phyloP scores from a whole-genome alignment of 2,113 vertebrate genomes.

The Daubentonia madagascariensis region DNA sequence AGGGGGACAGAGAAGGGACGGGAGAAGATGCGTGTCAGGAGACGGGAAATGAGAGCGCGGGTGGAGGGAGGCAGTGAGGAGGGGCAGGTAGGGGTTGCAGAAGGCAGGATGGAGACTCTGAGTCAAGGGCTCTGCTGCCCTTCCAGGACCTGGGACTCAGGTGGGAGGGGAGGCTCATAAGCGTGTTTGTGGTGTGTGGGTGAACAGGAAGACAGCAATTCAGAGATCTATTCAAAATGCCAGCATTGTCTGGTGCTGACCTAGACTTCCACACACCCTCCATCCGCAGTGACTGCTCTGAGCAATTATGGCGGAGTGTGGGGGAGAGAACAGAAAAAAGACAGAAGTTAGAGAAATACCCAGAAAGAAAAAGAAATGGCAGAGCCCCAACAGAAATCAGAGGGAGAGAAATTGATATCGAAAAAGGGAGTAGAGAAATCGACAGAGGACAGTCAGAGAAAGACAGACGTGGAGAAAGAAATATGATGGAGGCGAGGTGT shows the following conservation, averaged over 20 bases:
- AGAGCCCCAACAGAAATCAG: background rate
- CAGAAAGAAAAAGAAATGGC: background rate
- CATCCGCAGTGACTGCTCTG: background rate
- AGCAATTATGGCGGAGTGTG: background rate
- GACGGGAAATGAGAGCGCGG: background rate
- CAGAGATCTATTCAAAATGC: background rate
- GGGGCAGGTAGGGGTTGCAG: background rate
- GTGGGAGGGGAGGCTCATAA: background rate
- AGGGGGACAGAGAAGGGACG: background rate
- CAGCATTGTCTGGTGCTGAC: background rate
- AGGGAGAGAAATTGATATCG: constrained; percentile 33
- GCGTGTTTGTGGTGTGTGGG: background rate
- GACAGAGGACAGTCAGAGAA: constrained; percentile 12
- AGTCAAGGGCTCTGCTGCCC: background rate
- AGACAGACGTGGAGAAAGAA: background rate
- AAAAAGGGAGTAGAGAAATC: constrained; percentile 41
- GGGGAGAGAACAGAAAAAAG: background rate
- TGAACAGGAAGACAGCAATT: background rate
- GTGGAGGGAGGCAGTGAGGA: background rate
- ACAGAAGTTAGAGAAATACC: background rate
- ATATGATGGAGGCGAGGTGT: background rate
- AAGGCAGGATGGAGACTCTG: background rate
- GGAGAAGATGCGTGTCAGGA: background rate
- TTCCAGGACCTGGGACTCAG: background rate
- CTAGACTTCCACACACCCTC: background rate